A percentile compares a stretch with the other conserved stretches of the same genome.
Evolutionary conservation across 2,888 invertebrate species (phyloP).

Genomic region (Morinoia aosen): DNA sequence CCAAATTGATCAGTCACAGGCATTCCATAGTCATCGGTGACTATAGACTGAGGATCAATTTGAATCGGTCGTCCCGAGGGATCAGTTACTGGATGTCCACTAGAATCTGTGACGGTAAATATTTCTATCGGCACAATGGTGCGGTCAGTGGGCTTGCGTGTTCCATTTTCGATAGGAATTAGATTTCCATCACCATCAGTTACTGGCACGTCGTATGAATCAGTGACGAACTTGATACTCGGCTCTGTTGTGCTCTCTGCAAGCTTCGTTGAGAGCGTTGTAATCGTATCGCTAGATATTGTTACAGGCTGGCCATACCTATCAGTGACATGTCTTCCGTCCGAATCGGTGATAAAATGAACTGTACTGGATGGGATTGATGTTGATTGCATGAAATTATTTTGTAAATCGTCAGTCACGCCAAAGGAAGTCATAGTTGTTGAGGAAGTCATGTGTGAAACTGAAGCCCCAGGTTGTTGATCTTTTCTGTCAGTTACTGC

Average conservation of each 20-base stretch:
- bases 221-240: conserved; percentile 13
- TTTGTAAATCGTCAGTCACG: neutral
- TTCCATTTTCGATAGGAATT: neutral
- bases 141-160: conserved; percentile 26
- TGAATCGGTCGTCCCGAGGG: neutral
- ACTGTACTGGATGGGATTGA: neutral
- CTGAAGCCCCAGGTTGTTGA: neutral
- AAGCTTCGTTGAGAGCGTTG: neutral
- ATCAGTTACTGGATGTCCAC: conserved; percentile 13
- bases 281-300: neutral
- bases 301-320: neutral
- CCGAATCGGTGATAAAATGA: neutral
- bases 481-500: neutral
- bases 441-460: neutral
- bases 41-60: conserved; percentile 13
- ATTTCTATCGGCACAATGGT: neutral
- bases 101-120: conserved; percentile 15
- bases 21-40: neutral
- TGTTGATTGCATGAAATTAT: neutral
- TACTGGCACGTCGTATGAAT: neutral
- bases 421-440: neutral
- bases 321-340: neutral
- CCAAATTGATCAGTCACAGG: conserved; percentile 16
- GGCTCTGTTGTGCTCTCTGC: neutral
- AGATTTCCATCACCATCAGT: conserved; percentile 16